Evolutionary conservation across 2,113 vertebrate genomes (phyloP), one percentile per base, ranked within the genome.

Genomic region (Podiceps cristatus): DNA sequence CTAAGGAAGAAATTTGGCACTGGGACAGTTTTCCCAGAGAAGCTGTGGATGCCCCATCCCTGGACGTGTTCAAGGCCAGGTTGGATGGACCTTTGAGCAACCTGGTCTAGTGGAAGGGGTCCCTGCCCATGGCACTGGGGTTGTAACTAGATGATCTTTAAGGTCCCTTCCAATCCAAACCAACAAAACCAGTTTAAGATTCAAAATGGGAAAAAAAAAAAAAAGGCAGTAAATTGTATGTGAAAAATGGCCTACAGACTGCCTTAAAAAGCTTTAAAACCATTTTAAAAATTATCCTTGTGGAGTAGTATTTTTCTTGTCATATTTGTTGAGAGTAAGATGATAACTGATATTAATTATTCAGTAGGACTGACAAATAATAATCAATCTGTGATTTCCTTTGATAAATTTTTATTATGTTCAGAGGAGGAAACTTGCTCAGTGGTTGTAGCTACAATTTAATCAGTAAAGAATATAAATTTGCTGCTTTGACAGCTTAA

Each of bases 251-350:
- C 24, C 74, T 75, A 33, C 9, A 89, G 47, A 18, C 28, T 80
- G 28, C 35, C 56, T 87, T 72, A 74, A 83, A 89, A 96, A 83
- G 11, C 16, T 16, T 81, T 93, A 60, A 72, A 84, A 16, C 7
- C 31, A 27, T 67, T 77, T 77, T 91, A 37, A 50, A 91, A 77
- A 63, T 88, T 63, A 77, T 81, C 8, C n/a, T 53, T 9, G 5
- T 81, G 28, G 40, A 91, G n/a, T 72, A 63, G 50, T 87, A 95
- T 81, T 96, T 93, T 89, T 96, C 73, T 82, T 96, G 73, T 95
- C 69, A 35, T 84, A 13, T 94, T 92, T 94, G 40, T 86, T 91
- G 68, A 89, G 52, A 91, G 18, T 69, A 49, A 87, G 35, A 52
- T 78, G 77, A 59, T 88, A 91, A 87, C 52, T 73, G 35, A 35